Evolutionary conservation across 2,797 vertebrate genomes (phyloP), one percentile per base, ranked within the genome.

Genomic region (Myripristis murdjan): DNA sequence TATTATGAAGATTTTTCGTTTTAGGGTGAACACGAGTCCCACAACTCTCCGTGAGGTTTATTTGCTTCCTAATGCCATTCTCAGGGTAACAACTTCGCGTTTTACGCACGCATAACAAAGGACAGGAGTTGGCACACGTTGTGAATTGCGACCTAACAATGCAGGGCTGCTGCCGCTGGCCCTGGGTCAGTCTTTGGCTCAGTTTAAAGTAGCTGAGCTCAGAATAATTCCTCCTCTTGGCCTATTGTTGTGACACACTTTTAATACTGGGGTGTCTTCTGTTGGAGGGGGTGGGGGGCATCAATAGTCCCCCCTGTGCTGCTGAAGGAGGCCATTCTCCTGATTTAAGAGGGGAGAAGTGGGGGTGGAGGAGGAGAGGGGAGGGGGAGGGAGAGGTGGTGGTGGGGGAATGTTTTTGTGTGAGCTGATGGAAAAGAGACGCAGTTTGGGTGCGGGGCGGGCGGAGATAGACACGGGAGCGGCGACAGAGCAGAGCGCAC

Each of bases 161-260:
- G 79, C 62, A 67, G 64, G 84, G 60, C 85, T 87, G 89, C 69
- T 81, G 52, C 18, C 76, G 62, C 28, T 26, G 39, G 24, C 66
- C 59, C 9, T 4, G 31, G 86, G 90, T 92, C 87, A 89, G 78
- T 33, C 62, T 57, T 24, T 4, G 67, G 60, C 48, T 72, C 47
- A 79, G 65, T 78, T 82, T 18, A 66, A 84, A 67, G 69, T 83
- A 75, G 28, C 77, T 72, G 64, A 64, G 75, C 86, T 87, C 86
- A 70, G 69, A 87, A 90, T 86, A 91, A 91, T 85, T 91, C 89
- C 87, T 86, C 84, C 90, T 89, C 81, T 82, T n/a, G 57, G 61
- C 55, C 87, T 90, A 92, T 95, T 95, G 94, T 94, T 87, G 65
- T 18, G 92, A 91, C 95, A 94, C 94, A 90, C 94, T 93, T 92